Percentiles rank a stretch among this genome's conserved stretches.
Conservation (phyloP, 2,113 vertebrate genomes). For the Nothocercus nigrocapillus region DNA sequence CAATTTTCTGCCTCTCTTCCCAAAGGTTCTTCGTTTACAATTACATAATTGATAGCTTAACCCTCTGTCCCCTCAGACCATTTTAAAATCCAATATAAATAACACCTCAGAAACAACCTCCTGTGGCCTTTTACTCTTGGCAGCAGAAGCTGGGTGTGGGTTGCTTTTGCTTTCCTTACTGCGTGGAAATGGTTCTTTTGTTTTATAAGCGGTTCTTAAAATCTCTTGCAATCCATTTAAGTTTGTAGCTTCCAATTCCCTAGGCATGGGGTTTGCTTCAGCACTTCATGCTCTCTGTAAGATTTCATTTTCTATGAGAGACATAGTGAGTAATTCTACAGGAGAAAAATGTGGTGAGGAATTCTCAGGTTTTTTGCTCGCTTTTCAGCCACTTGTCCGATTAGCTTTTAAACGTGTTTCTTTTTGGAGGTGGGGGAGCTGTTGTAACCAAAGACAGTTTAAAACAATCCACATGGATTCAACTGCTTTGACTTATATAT, state of each 20-base stretch:
- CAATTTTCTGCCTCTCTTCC: constrained; percentile 68
- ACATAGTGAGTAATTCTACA: background rate
- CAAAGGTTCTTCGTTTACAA: constrained; percentile 62
- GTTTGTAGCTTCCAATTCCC: background rate
- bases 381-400: background rate
- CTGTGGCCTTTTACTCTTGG: constrained; percentile 53
- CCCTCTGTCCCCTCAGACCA: constrained; percentile 56
- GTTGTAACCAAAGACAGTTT: background rate
- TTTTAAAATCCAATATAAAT: constrained; percentile 67
- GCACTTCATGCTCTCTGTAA: background rate
- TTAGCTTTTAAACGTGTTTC: background rate
- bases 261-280: background rate
- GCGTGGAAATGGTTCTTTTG: background rate
- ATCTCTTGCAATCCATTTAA: background rate
- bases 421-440: background rate
- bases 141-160: background rate
- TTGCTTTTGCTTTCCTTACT: background rate
- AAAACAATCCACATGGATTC: background rate
- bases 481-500: background rate
- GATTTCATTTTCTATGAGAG: background rate
- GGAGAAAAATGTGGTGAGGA: background rate
- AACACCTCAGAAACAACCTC: constrained; percentile 57
- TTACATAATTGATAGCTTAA: constrained; percentile 72
- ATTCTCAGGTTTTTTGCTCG: background rate
- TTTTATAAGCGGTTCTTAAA: constrained; percentile 37